Percentiles rank a stretch among this genome's conserved stretches.
These are phyloP conservation scores for Mormyrus lacerda DNA, from an alignment of 2,113 vertebrate genomes.

Conservation along the genomic window DNA sequence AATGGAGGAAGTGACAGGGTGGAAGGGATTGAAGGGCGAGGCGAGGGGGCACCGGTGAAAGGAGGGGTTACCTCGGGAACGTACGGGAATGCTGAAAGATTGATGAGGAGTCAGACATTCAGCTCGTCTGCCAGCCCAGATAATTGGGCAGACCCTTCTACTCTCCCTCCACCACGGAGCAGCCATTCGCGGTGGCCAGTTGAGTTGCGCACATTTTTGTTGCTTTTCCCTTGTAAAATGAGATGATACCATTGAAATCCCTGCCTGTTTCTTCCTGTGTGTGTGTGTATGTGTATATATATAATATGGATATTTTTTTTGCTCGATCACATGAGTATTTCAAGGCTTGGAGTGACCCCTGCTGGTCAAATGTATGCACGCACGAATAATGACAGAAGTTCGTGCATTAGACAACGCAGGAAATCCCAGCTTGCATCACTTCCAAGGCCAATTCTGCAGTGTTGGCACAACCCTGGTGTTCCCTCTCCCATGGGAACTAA, in stretches of 20 bases:
- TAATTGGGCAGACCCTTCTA: conserved; percentile 55
- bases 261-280: not conserved
- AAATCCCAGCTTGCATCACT: conserved; percentile 61
- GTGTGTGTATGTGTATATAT: no score
- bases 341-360: conserved; percentile 59
- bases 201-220: conserved; percentile 34
- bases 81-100: conserved; percentile 60
- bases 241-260: conserved; percentile 21
- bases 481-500: conserved; percentile 23
- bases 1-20: conserved; percentile 28
- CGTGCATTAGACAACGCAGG: conserved; percentile 44
- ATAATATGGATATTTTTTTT: conserved; percentile 18
- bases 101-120: conserved; percentile 58
- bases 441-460: conserved; percentile 44
- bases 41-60: conserved; percentile 33
- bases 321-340: conserved; percentile 23
- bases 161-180: conserved; percentile 35
- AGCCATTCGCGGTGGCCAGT: conserved; percentile 12
- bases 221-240: conserved; percentile 40
- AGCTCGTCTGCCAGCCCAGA: conserved; percentile 50
- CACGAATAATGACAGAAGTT: not conserved
- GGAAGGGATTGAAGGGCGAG: conserved; percentile 40
- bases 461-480: conserved; percentile 17
- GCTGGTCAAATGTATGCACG: conserved; percentile 40
- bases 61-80: conserved; percentile 48